These are phyloP conservation scores for Pantherophis alleghaniensis DNA, from an alignment of 2,797 vertebrate species.

Conservation along the genomic window DNA sequence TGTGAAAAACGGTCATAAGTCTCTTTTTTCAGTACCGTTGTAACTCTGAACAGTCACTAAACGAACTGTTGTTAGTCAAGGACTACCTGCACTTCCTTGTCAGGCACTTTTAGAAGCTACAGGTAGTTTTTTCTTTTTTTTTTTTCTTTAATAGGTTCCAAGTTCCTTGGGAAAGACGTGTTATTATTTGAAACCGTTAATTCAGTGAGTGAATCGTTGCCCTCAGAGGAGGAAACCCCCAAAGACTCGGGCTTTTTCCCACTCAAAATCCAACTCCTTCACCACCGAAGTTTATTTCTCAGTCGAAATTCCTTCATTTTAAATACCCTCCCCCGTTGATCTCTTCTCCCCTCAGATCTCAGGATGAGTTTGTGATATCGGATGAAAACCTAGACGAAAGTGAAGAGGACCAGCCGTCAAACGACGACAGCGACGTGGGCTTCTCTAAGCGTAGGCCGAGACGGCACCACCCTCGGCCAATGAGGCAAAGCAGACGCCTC, in stretches of 20 bases:
- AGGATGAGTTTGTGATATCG: constrained; percentile 89
- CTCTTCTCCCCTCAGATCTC: constrained; percentile 74
- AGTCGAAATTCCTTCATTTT: fast-evolving
- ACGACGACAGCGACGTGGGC: constrained; percentile 81
- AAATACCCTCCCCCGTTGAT: not conserved
- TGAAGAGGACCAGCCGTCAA: constrained; percentile 83
- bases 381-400: constrained; percentile 85
- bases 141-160: not conserved
- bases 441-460: constrained; percentile 77
- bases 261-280: not conserved
- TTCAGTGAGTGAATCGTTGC: not conserved
- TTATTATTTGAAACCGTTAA: not conserved
- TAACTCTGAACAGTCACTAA: too few species aligned
- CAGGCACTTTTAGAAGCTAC: not conserved
- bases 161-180: not conserved
- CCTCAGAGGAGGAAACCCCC: not conserved
- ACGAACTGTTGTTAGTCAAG: too few species aligned
- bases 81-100: not conserved
- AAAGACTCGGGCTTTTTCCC: not conserved
- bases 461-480: constrained; percentile 66
- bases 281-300: not conserved
- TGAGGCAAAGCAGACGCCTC: constrained; percentile 75
- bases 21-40: too few species aligned
- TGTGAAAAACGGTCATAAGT: too few species aligned
- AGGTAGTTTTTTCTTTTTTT: not conserved